Evolutionary conservation across 2,113 vertebrate species (phyloP).

Genomic region (Tiliqua scincoides): DNA sequence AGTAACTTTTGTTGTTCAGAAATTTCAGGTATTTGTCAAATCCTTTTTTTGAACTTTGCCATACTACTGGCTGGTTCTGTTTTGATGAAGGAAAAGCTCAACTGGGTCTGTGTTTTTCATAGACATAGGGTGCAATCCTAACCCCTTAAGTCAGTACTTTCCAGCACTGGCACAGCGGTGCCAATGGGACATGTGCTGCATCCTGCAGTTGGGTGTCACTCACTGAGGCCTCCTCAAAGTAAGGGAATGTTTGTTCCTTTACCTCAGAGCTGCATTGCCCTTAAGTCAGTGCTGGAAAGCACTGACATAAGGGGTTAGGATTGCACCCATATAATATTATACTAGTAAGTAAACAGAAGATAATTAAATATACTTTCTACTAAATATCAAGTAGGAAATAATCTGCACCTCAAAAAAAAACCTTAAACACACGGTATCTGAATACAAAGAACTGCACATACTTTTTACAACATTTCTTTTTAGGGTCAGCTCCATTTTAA

Average conservation of each 20-base stretch:
- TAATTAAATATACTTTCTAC: not conserved
- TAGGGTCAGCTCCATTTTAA: not conserved
- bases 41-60: not conserved
- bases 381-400: not conserved
- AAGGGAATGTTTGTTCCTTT: no score
- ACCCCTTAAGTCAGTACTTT: no score
- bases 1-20: not conserved
- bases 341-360: not conserved
- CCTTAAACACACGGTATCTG: not conserved
- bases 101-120: not conserved
- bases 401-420: not conserved
- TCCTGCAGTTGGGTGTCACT: no score
- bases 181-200: no score
- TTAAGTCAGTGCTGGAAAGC: no score
- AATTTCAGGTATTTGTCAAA: not conserved
- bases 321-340: no score
- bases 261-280: no score
- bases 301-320: no score
- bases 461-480: not conserved
- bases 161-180: no score
- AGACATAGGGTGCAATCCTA: no score
- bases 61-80: not conserved
- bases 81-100: not conserved
- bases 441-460: not conserved
- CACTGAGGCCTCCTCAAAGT: no score